phyloP scores from a whole-genome alignment of 2,113 vertebrate species.

The Pontoporia blainvillei region DNA sequence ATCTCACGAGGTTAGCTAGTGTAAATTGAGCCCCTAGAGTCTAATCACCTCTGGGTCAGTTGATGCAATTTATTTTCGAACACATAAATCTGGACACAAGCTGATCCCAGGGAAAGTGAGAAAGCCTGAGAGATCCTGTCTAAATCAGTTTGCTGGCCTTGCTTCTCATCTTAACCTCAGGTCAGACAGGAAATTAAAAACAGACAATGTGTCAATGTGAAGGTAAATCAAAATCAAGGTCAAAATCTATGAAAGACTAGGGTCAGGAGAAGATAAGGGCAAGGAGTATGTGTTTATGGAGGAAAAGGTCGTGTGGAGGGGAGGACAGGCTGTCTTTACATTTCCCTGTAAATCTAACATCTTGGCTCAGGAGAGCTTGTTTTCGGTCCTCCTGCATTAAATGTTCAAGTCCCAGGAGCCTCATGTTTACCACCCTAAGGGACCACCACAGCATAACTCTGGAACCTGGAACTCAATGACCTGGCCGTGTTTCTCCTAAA shows the following conservation, averaged over 20 bases:
- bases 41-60: neutral
- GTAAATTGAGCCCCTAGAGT: neutral
- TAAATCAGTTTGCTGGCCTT: neutral
- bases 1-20: neutral
- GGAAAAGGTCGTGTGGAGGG: neutral
- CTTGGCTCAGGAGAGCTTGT: neutral
- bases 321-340: neutral
- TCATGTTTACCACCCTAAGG: neutral
- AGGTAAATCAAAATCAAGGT: constrained; percentile 29
- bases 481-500: neutral
- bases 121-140: neutral
- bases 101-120: neutral
- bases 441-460: neutral
- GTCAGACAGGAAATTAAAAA: constrained; percentile 20
- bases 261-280: neutral
- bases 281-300: neutral
- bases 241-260: neutral
- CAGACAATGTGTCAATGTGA: neutral
- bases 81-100: neutral
- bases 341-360: neutral
- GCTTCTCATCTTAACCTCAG: neutral
- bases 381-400: neutral
- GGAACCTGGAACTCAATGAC: neutral
- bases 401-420: neutral
- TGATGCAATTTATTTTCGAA: neutral